phyloP scores from a whole-genome alignment of 2,113 vertebrate genomes.

The Equus quagga region DNA sequence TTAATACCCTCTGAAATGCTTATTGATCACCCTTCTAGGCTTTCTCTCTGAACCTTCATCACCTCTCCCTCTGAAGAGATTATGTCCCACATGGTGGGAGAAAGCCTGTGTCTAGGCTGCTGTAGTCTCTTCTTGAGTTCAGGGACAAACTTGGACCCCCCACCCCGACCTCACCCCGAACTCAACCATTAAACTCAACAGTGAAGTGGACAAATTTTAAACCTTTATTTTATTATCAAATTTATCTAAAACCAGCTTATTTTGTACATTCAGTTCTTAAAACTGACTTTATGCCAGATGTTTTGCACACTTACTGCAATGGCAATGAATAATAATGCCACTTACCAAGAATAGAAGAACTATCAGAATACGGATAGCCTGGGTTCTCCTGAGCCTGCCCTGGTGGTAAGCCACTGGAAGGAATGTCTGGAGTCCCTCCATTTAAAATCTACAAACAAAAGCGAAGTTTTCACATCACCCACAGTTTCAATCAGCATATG shows the following conservation, averaged over 20 bases:
- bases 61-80: not conserved
- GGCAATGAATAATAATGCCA: slow-evolving; percentile 39
- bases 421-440: slow-evolving; percentile 95
- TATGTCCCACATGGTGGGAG: not conserved
- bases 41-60: not conserved
- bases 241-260: slow-evolving; percentile 47
- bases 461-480: slow-evolving; percentile 17
- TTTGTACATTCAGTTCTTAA: slow-evolving; percentile 46
- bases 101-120: not conserved
- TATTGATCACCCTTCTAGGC: not conserved
- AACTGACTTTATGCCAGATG: not conserved
- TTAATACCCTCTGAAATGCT: not conserved
- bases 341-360: slow-evolving; percentile 97
- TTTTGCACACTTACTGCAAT: not conserved
- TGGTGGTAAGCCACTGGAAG: slow-evolving; percentile 92
- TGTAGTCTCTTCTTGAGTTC: not conserved
- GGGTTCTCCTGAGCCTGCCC: slow-evolving; percentile 95
- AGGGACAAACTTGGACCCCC: not conserved
- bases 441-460: slow-evolving; percentile 93
- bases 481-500: not conserved
- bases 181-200: not conserved
- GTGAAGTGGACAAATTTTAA: not conserved
- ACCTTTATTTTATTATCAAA: not conserved
- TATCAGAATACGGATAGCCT: slow-evolving; percentile 96
- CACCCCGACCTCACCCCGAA: not conserved